Evolutionary conservation across 2,113 vertebrate species (phyloP).

Genomic region (Corythornis cristatus): DNA sequence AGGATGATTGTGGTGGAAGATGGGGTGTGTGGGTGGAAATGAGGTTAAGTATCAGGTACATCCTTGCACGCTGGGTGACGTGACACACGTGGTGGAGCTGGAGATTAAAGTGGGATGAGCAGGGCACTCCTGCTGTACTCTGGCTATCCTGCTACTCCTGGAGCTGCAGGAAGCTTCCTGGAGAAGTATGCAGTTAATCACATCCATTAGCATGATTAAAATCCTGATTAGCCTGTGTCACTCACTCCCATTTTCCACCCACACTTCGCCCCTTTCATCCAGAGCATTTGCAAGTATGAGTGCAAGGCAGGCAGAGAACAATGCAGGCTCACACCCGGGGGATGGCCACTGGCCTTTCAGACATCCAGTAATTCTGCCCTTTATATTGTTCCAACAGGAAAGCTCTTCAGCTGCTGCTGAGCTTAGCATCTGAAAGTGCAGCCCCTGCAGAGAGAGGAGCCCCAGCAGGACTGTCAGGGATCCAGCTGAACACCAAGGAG

Average conservation of each 20-base stretch:
- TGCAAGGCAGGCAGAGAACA: neutral
- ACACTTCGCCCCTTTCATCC: neutral
- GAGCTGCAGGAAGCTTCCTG: constrained; percentile 12
- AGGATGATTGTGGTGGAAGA: rapidly evolving
- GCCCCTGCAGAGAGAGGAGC: neutral
- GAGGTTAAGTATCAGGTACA: neutral
- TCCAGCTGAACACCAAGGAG: neutral
- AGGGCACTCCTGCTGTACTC: neutral
- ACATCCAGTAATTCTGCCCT: neutral
- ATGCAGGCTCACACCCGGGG: neutral
- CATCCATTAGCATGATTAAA: constrained; percentile 56
- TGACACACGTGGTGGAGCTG: neutral
- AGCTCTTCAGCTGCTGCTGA: neutral
- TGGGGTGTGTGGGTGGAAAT: neutral
- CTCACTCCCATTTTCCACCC: constrained; percentile 36
- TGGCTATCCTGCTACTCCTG: neutral
- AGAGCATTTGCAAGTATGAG: neutral
- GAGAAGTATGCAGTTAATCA: constrained; percentile 63
- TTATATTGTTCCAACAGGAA: neutral
- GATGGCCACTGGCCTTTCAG: neutral
- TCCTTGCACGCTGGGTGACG: neutral
- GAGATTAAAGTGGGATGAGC: constrained; percentile 37
- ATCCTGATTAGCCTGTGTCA: constrained; percentile 55
- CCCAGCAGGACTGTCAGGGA: neutral
- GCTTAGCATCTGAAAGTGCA: neutral